phyloP scores from a whole-genome alignment of 2,797 vertebrate species.

The Rachycentron canadum region DNA sequence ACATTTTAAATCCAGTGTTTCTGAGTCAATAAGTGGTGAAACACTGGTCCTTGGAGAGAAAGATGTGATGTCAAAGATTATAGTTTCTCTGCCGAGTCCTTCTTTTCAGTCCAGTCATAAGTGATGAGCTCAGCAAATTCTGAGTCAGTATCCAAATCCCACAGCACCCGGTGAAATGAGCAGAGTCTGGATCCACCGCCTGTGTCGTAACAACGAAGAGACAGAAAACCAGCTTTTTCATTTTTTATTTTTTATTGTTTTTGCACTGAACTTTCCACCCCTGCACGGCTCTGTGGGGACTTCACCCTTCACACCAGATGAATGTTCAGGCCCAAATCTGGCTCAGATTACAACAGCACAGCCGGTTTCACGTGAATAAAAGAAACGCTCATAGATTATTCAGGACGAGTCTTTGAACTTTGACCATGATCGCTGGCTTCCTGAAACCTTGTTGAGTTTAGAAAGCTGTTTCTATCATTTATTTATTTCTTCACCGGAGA shows the following conservation, averaged over 20 bases:
- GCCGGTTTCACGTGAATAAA: neutral
- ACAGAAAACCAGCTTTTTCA: no score
- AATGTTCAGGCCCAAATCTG: neutral
- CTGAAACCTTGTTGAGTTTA: neutral
- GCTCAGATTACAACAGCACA: neutral
- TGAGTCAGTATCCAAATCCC: constrained; percentile 1
- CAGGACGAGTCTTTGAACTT: neutral
- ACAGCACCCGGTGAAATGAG: neutral
- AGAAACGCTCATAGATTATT: neutral
- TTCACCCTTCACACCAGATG: neutral
- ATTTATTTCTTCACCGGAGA: neutral
- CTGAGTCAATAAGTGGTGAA: neutral
- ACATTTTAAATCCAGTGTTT: neutral
- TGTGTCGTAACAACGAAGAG: neutral
- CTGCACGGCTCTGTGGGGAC: neutral
- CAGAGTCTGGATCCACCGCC: neutral
- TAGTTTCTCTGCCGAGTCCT: neutral
- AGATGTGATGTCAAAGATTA: neutral
- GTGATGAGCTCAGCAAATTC: neutral
- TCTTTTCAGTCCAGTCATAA: constrained; percentile 6
- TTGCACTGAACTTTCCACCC: neutral
- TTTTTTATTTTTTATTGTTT: neutral
- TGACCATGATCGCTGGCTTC: neutral
- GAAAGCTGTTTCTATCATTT: neutral
- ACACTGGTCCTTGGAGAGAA: no score